Conservation (phyloP, 2,113 vertebrate genomes). For the Meriones unguiculatus region DNA sequence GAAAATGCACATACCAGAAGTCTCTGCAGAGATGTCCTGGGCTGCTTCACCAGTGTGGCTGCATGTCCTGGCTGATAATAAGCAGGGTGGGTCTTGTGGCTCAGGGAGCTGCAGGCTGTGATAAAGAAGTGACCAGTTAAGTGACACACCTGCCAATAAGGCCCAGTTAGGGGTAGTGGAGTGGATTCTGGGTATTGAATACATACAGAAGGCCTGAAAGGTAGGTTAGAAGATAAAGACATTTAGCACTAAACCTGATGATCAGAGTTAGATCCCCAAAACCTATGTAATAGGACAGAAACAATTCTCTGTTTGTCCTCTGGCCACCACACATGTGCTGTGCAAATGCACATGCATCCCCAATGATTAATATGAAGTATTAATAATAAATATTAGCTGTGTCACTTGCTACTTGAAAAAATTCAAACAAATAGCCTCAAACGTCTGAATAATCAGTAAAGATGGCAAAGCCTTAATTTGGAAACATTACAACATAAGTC, state of each 20-base stretch:
- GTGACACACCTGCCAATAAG: background rate
- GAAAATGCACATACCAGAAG: accelerated
- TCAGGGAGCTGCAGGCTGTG: background rate
- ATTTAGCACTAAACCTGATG: background rate
- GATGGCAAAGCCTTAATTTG: background rate
- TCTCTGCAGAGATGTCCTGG: background rate
- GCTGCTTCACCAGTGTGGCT: background rate
- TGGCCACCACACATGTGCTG: background rate
- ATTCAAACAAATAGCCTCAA: background rate
- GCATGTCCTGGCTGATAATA: accelerated
- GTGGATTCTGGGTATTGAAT: background rate
- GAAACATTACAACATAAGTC: background rate
- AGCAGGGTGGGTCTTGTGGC: background rate
- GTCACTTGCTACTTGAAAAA: background rate
- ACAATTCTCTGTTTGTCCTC: background rate
- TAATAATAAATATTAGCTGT: no score
- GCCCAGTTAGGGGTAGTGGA: background rate
- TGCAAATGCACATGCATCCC: background rate
- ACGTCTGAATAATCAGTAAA: background rate
- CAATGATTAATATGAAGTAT: no score
- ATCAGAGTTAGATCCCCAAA: background rate
- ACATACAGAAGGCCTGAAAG: background rate
- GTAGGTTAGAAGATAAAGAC: background rate
- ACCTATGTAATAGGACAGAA: no score
- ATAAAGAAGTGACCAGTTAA: background rate